These are phyloP conservation scores for Geotrypetes seraphini DNA, from an alignment of 2,797 vertebrate species.

Conservation along the genomic window DNA sequence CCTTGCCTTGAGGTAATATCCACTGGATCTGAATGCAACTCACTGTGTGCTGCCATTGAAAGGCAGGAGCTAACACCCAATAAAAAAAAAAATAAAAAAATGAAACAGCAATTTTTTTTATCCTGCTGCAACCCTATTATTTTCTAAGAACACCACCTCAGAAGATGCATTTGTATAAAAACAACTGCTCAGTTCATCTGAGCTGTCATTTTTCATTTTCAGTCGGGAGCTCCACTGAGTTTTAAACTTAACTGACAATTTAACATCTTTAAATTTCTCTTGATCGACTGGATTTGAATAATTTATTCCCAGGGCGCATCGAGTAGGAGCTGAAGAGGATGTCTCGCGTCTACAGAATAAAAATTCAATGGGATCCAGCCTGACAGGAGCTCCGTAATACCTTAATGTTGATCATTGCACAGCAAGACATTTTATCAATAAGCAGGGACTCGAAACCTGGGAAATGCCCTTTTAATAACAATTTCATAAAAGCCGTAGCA, in stretches of 20 bases:
- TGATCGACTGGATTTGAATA: fast-evolving
- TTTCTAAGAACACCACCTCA: too few relatives aligned
- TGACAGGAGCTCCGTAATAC: not conserved
- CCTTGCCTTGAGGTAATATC: too few relatives aligned
- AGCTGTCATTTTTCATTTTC: not conserved
- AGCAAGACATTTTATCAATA: fast-evolving
- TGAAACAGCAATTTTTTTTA: too few relatives aligned
- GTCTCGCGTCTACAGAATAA: not conserved
- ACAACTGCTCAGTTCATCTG: too few relatives aligned
- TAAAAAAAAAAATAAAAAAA: too few relatives aligned
- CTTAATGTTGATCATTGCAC: not conserved
- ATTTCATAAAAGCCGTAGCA: not conserved
- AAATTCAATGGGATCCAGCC: fast-evolving
- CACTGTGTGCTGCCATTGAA: too few relatives aligned
- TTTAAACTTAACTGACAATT: not conserved
- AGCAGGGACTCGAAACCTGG: fast-evolving
- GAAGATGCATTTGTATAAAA: not conserved
- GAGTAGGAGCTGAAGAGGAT: not conserved
- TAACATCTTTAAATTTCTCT: not conserved
- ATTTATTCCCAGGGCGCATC: not conserved
- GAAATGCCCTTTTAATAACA: not conserved
- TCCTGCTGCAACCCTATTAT: too few relatives aligned
- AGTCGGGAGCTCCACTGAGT: not conserved
- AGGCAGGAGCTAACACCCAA: too few relatives aligned
- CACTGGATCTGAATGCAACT: too few relatives aligned